Conservation (phyloP, 1,140 invertebrate species). For the Parapsyche elsis region DNA sequence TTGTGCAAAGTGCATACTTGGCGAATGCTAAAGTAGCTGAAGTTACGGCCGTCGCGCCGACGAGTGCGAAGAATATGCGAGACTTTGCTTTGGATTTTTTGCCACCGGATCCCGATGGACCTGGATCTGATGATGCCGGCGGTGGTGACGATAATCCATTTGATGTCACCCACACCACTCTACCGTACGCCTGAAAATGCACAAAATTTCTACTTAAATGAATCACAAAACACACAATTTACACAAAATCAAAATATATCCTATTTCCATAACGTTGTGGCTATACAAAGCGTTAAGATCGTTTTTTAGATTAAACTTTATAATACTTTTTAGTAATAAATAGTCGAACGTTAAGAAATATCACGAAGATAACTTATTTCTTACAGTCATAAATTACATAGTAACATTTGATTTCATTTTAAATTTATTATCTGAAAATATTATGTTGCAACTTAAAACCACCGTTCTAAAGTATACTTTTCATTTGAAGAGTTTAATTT, state of each 20-base stretch:
- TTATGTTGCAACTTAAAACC: too few relatives aligned
- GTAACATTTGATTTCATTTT: neutral
- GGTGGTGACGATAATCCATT: constrained; percentile 19
- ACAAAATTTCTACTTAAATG: neutral
- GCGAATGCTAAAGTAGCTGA: constrained; percentile 52
- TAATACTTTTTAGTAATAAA: too few relatives aligned
- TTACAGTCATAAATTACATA: neutral
- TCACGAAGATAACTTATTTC: too few relatives aligned
- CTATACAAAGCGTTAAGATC: too few relatives aligned
- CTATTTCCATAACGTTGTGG: too few relatives aligned
- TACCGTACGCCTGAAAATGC: constrained; percentile 5
- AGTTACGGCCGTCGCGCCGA: constrained; percentile 50
- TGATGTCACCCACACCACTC: constrained; percentile 13
- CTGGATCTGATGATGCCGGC: constrained; percentile 2
- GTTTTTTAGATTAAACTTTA: too few relatives aligned
- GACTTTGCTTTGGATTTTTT: constrained; percentile 5
- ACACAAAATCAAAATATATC: too few relatives aligned
- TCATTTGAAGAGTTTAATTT: too few relatives aligned
- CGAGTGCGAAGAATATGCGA: constrained; percentile 42
- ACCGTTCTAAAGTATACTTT: too few relatives aligned
- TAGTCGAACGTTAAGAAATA: too few relatives aligned
- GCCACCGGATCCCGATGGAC: neutral
- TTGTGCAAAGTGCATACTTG: constrained; percentile 39
- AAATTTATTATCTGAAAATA: too few relatives aligned
- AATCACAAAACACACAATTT: neutral